Evolutionary conservation across 2,888 invertebrate genomes (phyloP).

Genomic region (Caenorhabditis angaria): DNA sequence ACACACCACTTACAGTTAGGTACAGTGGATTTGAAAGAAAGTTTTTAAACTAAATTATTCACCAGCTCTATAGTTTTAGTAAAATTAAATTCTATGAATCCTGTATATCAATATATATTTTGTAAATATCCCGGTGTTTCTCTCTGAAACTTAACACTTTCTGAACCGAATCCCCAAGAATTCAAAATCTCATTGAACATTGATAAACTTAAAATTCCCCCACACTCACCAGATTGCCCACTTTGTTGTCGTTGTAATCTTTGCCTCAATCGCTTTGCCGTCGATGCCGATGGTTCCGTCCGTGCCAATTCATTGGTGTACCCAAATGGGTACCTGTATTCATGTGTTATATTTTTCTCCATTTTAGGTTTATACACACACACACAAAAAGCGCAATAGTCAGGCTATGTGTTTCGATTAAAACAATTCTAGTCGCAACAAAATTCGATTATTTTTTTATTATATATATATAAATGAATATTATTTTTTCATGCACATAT

Average conservation of each 20-base stretch:
- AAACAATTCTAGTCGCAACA: background rate
- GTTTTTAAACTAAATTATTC: no score
- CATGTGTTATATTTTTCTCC: background rate
- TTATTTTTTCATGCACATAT: background rate
- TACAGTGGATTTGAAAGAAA: no score
- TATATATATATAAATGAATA: background rate
- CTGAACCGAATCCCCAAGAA: background rate
- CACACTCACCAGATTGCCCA: slow-evolving; percentile 59
- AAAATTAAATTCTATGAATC: no score
- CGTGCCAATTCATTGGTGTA: slow-evolving; percentile 67
- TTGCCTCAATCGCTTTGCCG: slow-evolving; percentile 70
- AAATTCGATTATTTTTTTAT: background rate
- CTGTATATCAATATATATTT: no score
- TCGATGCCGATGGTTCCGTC: slow-evolving; percentile 69
- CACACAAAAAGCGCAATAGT: background rate
- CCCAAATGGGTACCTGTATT: slow-evolving; percentile 68
- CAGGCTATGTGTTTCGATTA: background rate
- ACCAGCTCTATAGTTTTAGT: no score
- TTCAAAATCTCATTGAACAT: background rate
- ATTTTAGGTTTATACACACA: background rate
- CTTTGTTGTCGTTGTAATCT: slow-evolving; percentile 69
- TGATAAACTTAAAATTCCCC: background rate
- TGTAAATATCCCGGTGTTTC: no score
- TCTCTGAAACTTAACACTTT: no score
- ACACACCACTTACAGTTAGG: no score